phyloP scores from a whole-genome alignment of 2,797 vertebrate species.

The Erpetoichthys calabaricus region DNA sequence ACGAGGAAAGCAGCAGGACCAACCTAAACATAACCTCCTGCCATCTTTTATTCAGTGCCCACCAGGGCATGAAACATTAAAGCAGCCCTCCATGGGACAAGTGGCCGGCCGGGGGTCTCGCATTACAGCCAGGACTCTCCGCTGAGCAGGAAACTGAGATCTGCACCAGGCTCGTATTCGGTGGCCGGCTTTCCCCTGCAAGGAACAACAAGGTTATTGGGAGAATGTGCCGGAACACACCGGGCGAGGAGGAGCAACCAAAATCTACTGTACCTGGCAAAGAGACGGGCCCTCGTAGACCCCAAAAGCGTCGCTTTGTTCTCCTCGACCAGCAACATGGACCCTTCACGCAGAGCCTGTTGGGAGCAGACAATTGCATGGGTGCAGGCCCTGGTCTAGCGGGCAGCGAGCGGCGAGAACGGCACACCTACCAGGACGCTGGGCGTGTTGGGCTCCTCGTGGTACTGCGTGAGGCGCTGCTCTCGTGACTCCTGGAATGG shows the following conservation, averaged over 20 bases:
- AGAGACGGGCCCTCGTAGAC: conserved; percentile 56
- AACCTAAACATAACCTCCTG: no score
- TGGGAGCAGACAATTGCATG: not conserved
- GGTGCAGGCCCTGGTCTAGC: no score
- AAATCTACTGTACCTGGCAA: conserved; percentile 48
- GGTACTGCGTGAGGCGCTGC: conserved; percentile 66
- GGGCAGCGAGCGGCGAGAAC: no score
- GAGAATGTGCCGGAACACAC: not conserved
- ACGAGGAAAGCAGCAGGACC: no score
- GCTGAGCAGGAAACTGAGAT: conserved; percentile 64
- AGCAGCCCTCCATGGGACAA: no score
- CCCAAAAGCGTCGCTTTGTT: conserved; percentile 60
- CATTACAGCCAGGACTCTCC: conserved; percentile 15
- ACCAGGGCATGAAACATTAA: no score
- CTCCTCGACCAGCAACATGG: conserved; percentile 66
- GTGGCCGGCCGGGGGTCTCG: conserved; percentile 5
- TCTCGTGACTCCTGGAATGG: conserved; percentile 61
- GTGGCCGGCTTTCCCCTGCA: conserved; percentile 49
- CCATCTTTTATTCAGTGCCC: no score
- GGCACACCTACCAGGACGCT: conserved; percentile 54
- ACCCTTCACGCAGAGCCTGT: conserved; percentile 71
- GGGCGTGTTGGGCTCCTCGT: conserved; percentile 58
- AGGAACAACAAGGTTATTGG: conserved; percentile 1
- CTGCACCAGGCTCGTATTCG: conserved; percentile 57
- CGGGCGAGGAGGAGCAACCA: no score